Base-by-base conservation (phyloP, 1,140 invertebrate species). In the Leptoteleia sp. region DNA sequence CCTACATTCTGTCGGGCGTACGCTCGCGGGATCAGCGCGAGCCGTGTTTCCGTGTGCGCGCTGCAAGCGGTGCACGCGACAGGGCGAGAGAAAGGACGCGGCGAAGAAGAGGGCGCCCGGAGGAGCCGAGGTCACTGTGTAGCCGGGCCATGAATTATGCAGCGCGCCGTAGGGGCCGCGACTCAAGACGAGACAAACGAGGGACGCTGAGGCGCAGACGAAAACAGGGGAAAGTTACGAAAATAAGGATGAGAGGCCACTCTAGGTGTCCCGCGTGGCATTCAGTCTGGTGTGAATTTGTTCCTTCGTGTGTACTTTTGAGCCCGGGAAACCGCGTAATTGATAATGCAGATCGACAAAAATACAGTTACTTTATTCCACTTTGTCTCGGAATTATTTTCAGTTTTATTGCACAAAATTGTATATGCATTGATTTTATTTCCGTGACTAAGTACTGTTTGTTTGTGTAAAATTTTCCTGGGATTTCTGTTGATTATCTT, bases 121-220 rank as follows among this genome's bases (percentile, higher is more conserved):
- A 64, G 45, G 73, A 78, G 50, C 35, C 31, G 77, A 68, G 80
- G 83, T 79, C 79, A 82, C 57, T 45, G 80, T 83, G 80, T 76
- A 85, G 83, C 52, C 77, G 82, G 77, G 80, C 83, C 82, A 88
- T 88, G 86, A 88, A 88, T 88, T 88, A 88, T 88, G 86, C 85
- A 88, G 85, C 81, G 83, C 73, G 83, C 87, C 84, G 76, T 65
- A 71, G 81, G 81, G 85, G 84, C 82, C 79, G 82, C 64, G 67
- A 80, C 75, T 84, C 52, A 17, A 73, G 79, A 73, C 75, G 64
- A 70, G 57, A 64, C 73, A 72, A 77, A 75, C 59, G 65, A 62
- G 62, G 59, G 65, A 76, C 73, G 52, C 13, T 37, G 78, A 55
- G 17, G 62, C 9, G 45, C 29, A 48, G 16, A 48, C 61, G 37